Evolutionary conservation across 2,888 invertebrate genomes (phyloP), one percentile per base, ranked within the genome.

Genomic region (Poecilus cupreus): DNA sequence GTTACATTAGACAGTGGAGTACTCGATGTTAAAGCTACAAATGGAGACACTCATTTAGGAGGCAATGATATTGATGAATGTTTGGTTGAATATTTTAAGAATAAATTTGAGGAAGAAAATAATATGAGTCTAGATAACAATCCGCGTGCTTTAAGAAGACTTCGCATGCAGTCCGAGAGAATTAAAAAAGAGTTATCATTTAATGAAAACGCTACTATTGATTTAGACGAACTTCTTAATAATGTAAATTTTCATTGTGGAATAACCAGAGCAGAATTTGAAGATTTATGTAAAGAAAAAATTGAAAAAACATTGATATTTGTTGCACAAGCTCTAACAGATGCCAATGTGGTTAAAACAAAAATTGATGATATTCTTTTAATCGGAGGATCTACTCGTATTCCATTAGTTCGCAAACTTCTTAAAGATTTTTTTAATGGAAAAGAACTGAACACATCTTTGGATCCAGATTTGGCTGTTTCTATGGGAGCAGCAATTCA

Each of bases 391-490:
- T 85, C 86, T 0, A 85, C 86, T 0, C 82, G 84, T 24, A 86
- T 86, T 18, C 86, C 86, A 6, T 85, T 85, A 83, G 77, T 87
- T 8, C 83, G 84, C 39, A 43, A 83, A 64, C 18, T 85, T 39
- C 13, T 86, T 6, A 57, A 57, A 10, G 46, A 83, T 0, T 85
- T 83, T 77, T 86, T 86, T 82, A 80, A 79, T 16, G 79, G 70
- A 1, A 84, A 84, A 46, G 79, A 83, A 20, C 51, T 85, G 1
- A 84, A 83, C 68, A 83, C 82, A 10, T 82, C 84, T n/a, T 18
- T 85, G 13, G 84, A 86, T 82, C 85, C 86, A 2, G 85, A 86
- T 51, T 85, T 86, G 82, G 85, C 85, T 16, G 85, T 86, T 3
- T 86, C 86, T 5, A 82, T 83, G 60, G 86, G 86, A n/a, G 86